phyloP scores from a whole-genome alignment of 1,140 invertebrate genomes.

The Drosophila athabasca region DNA sequence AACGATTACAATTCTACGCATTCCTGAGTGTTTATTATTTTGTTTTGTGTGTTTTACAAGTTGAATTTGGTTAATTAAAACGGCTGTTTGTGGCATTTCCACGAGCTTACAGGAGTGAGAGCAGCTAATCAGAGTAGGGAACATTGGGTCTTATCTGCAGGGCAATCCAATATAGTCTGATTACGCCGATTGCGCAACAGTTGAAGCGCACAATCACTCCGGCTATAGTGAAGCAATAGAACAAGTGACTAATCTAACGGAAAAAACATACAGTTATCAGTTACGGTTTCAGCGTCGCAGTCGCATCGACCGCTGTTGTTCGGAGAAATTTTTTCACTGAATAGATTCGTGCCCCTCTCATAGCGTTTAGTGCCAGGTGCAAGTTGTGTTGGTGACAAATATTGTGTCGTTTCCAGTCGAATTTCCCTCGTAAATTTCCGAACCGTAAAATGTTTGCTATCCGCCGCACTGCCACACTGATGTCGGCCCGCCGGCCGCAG shows the following conservation, averaged over 20 bases:
- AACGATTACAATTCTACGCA: conserved; percentile 55
- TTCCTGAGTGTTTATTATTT: conserved; percentile 13
- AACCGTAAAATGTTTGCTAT: conserved; percentile 60
- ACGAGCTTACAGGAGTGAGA: conserved; percentile 11
- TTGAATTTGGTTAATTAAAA: conserved; percentile 40
- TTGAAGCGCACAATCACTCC: conserved; percentile 4
- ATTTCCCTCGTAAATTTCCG: conserved; percentile 45
- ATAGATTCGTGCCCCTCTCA: conserved; percentile 9
- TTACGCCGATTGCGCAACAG: conserved; percentile 69
- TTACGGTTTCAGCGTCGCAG: conserved; percentile 23
- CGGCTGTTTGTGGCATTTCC: background rate
- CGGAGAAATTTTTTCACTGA: no score
- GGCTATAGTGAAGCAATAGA: conserved; percentile 14
- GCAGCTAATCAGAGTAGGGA: conserved; percentile 19
- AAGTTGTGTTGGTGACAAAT: conserved; percentile 31
- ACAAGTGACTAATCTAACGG: conserved; percentile 27
- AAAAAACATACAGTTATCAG: conserved; percentile 56
- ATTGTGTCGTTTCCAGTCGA: conserved; percentile 37
- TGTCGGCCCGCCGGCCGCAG: conserved; percentile 38
- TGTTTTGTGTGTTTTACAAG: conserved; percentile 9
- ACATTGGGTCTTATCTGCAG: conserved; percentile 52
- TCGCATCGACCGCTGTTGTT: conserved; percentile 13
- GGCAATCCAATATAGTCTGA: conserved; percentile 37
- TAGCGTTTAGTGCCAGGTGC: conserved; percentile 40
- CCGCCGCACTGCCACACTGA: conserved; percentile 47